Evolutionary conservation across 2,797 vertebrate species (phyloP).

Genomic region (Chelon labrosus): DNA sequence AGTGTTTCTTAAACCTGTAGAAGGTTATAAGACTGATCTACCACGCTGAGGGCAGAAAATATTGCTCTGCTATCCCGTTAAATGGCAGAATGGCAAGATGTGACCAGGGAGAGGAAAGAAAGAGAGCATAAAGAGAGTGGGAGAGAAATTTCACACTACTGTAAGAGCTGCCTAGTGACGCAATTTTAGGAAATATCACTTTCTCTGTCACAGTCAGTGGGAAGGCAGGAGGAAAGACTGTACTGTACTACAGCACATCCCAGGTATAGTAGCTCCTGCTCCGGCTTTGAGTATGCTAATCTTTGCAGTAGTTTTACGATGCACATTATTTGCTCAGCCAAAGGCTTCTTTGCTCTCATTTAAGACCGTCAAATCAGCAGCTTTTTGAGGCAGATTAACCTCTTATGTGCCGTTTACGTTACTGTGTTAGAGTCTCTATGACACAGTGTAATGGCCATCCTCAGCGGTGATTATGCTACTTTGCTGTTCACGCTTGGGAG

Average conservation of each 20-base stretch:
- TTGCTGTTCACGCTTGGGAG: slow-evolving; percentile 23
- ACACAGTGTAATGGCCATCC: slow-evolving; percentile 9
- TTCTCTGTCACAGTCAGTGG: slow-evolving; percentile 39
- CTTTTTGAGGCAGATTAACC: slow-evolving; percentile 6
- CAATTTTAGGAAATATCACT: slow-evolving; percentile 57
- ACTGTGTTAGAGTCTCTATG: slow-evolving; percentile 3
- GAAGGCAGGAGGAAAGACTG: slow-evolving; percentile 2
- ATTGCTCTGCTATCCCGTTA: slow-evolving; percentile 33
- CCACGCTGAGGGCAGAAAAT: slow-evolving; percentile 24
- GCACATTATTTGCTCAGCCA: slow-evolving; percentile 40
- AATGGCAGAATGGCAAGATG: slow-evolving; percentile 28
- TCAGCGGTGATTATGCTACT: slow-evolving; percentile 12
- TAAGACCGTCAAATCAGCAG: slow-evolving; percentile 29
- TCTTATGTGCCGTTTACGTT: neutral
- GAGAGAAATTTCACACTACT: slow-evolving; percentile 62
- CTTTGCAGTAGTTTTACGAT: slow-evolving; percentile 46
- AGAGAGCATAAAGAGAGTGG: slow-evolving; percentile 3
- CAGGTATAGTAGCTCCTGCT: slow-evolving; percentile 9
- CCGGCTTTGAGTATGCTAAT: slow-evolving; percentile 48
- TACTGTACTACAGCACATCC: slow-evolving; percentile 3
- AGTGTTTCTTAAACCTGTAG: slow-evolving; percentile 21
- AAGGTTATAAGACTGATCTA: slow-evolving; percentile 13
- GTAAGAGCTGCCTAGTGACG: slow-evolving; percentile 52
- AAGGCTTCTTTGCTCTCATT: slow-evolving; percentile 2
- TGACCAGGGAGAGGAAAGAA: slow-evolving; percentile 13